phyloP scores from a whole-genome alignment of 1,140 invertebrate genomes.

The Agrilus planipennis region DNA sequence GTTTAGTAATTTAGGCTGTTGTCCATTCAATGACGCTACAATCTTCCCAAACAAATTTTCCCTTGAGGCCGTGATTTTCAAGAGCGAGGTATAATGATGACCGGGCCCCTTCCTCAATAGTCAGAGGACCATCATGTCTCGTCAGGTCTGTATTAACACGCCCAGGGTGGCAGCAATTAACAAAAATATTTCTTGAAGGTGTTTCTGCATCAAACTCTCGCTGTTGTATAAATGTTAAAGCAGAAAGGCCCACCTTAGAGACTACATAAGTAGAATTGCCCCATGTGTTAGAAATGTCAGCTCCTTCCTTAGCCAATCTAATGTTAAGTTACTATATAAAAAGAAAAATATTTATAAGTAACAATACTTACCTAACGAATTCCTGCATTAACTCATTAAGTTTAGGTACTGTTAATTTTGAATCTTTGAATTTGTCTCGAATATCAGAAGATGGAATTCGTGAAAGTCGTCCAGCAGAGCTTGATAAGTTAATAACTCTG shows the following conservation, averaged over 20 bases:
- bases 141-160: slow-evolving; percentile 64
- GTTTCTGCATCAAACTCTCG: slow-evolving; percentile 38
- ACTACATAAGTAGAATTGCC: slow-evolving; percentile 45
- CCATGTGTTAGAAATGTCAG: too few relatives aligned
- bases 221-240: slow-evolving; percentile 50
- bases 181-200: slow-evolving; percentile 39
- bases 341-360: neutral
- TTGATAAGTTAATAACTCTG: slow-evolving; percentile 64
- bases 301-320: neutral
- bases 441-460: slow-evolving; percentile 41
- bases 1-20: too few relatives aligned
- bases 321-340: slow-evolving; percentile 48
- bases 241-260: slow-evolving; percentile 54
- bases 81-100: slow-evolving; percentile 33
- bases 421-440: slow-evolving; percentile 38
- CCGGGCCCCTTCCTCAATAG: slow-evolving; percentile 46
- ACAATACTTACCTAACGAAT: slow-evolving; percentile 45
- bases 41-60: slow-evolving; percentile 34
- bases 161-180: slow-evolving; percentile 50
- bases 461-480: slow-evolving; percentile 48
- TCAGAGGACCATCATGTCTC: slow-evolving; percentile 46
- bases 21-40: slow-evolving; percentile 31
- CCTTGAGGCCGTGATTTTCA: slow-evolving; percentile 31
- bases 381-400: slow-evolving; percentile 49
- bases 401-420: slow-evolving; percentile 42